phyloP scores from a whole-genome alignment of 2,888 invertebrate genomes.

The Coecobrya sp. region DNA sequence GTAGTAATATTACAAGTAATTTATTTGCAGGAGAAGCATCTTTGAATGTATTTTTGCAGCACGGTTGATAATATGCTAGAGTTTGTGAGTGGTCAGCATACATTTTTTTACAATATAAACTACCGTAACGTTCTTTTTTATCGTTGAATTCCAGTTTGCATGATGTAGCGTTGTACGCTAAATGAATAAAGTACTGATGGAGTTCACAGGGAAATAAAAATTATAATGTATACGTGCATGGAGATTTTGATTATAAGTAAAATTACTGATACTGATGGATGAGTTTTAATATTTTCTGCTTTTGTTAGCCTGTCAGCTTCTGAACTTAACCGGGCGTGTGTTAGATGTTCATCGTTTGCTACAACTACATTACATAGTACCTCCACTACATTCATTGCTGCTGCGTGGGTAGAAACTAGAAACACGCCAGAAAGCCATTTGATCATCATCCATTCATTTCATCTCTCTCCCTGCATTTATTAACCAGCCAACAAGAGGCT shows the following conservation, averaged over 20 bases:
- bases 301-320: constrained; percentile 77
- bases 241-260: constrained; percentile 9
- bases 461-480: constrained; percentile 8
- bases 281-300: constrained; percentile 68
- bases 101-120: background rate
- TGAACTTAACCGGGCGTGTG: constrained; percentile 81
- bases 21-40: background rate
- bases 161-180: background rate
- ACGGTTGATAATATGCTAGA: background rate
- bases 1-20: background rate
- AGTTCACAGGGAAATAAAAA: background rate
- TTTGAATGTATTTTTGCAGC: background rate
- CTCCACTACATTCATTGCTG: constrained; percentile 15
- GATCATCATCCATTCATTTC: constrained; percentile 69
- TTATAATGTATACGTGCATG: background rate
- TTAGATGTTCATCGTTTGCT: constrained; percentile 50
- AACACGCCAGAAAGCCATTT: constrained; percentile 64
- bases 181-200: background rate
- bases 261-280: constrained; percentile 66
- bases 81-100: background rate
- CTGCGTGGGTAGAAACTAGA: constrained; percentile 71
- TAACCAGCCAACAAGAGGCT: too few relatives aligned
- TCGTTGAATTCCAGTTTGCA: constrained; percentile 18
- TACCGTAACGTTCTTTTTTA: background rate
- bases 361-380: background rate